phyloP scores from a whole-genome alignment of 2,113 vertebrate genomes.

The Odontophorus gujanensis region DNA sequence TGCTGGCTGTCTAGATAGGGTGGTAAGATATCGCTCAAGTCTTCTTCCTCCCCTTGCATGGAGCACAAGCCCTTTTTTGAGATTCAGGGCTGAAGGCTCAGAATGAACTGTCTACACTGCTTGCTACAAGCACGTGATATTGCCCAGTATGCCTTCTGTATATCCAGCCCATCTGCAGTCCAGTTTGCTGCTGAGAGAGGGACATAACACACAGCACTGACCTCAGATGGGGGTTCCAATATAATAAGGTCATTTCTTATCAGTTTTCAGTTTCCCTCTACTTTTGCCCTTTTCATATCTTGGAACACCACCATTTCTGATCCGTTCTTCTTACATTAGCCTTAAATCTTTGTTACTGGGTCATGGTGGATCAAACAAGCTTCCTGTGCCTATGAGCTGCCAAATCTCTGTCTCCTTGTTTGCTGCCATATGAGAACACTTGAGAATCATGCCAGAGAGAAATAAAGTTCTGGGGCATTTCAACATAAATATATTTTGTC shows the following conservation, averaged over 20 bases:
- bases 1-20: neutral
- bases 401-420: neutral
- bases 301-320: neutral
- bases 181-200: neutral
- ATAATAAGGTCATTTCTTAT: neutral
- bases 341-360: neutral
- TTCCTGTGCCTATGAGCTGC: neutral
- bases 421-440: neutral
- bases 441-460: neutral
- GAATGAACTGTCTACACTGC: neutral
- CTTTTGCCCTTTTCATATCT: neutral
- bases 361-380: neutral
- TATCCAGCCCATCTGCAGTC: neutral
- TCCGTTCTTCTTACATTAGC: neutral
- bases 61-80: neutral
- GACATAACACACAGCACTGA: neutral
- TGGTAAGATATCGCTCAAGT: neutral
- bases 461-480: neutral
- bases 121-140: too few species aligned
- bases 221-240: neutral
- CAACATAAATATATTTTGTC: neutral
- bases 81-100: neutral
- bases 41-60: neutral
- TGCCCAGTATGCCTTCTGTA: fast-evolving
- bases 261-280: neutral